phyloP scores from a whole-genome alignment of 2,888 invertebrate genomes.

The Ophion obscuratus region DNA sequence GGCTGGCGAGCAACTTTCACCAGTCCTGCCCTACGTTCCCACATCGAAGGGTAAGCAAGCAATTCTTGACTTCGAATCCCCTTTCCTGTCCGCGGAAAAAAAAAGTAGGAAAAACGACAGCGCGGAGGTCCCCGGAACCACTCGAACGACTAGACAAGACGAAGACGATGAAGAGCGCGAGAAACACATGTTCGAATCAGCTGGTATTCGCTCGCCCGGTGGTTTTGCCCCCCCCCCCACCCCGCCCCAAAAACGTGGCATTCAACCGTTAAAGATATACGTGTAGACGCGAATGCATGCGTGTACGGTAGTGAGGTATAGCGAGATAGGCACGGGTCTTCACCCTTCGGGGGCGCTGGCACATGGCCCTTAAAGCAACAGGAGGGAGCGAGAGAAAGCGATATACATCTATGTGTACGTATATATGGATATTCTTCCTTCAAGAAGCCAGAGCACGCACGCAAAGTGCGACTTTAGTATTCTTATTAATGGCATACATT shows the following conservation, averaged over 20 bases:
- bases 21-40: neutral
- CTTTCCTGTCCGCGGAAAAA: neutral
- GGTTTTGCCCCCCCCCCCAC: slow-evolving; percentile 56
- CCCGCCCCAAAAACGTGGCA: slow-evolving; percentile 70
- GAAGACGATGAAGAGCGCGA: slow-evolving; percentile 73
- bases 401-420: slow-evolving; percentile 57
- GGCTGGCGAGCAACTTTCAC: neutral
- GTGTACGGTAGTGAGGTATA: neutral
- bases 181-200: slow-evolving; percentile 82
- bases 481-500: slow-evolving; percentile 82
- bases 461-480: slow-evolving; percentile 73
- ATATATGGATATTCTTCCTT: slow-evolving; percentile 61
- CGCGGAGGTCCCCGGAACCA: neutral
- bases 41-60: slow-evolving; percentile 33
- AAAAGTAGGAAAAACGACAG: slow-evolving; percentile 19
- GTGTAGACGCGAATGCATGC: slow-evolving; percentile 3
- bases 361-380: slow-evolving; percentile 78
- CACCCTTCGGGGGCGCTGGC: slow-evolving; percentile 74
- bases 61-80: neutral
- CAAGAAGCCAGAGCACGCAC: slow-evolving; percentile 70
- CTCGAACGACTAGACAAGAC: slow-evolving; percentile 48
- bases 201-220: slow-evolving; percentile 77
- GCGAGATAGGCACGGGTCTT: slow-evolving; percentile 65
- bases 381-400: slow-evolving; percentile 68
- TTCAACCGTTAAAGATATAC: slow-evolving; percentile 77